Evolutionary conservation across 2,888 invertebrate genomes (phyloP), one percentile per base, ranked within the genome.

Genomic region (Dasysyrphus albostriatus): DNA sequence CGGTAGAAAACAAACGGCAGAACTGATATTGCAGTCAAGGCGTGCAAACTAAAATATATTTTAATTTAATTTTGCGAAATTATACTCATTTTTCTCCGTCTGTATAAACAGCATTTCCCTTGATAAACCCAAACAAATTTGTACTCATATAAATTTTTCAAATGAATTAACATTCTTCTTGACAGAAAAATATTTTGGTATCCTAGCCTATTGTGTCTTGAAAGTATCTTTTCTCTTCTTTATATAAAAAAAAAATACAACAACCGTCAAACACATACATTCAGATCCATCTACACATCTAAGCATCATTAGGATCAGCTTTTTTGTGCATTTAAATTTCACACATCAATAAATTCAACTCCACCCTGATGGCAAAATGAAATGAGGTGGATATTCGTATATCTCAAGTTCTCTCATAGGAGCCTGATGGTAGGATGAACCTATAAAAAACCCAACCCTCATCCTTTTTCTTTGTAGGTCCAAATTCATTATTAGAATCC

Each of bases 271-370:
- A 24, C 12, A 37, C 0, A 49, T 34, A 10, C 3, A 19, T 5
- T 8, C 8, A 16, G 0, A 47, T n/a, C 10, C 12, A 29, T 54
- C 29, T 54, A 29, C n/a, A 4, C 14, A n/a, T 14, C 39, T n/a
- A 69, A 56, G 77, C 85, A 49, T 29, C n/a, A 63, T 44, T 44
- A 63, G 44, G 49, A 67, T 19, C 49, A 37, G 49, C 51, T 77
- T 74, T 73, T 69, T 65, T 63, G 61, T 61, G 47, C 74, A 47
- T 70, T 70, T 49, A 73, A 78, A 78, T 83, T 78, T 73, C 59
- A 74, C 67, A 73, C 78, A 73, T 69, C 69, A 83, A 69, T 61
- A 54, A 70, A 10, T 75, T 51, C 12, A 44, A 34, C 59, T 16
- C 39, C 42, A 14, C 16, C 24, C 61, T 2, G 10, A 59, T 24